Base-by-base conservation (phyloP, 2,113 vertebrate species). In the Leucopternis melanops region DNA sequence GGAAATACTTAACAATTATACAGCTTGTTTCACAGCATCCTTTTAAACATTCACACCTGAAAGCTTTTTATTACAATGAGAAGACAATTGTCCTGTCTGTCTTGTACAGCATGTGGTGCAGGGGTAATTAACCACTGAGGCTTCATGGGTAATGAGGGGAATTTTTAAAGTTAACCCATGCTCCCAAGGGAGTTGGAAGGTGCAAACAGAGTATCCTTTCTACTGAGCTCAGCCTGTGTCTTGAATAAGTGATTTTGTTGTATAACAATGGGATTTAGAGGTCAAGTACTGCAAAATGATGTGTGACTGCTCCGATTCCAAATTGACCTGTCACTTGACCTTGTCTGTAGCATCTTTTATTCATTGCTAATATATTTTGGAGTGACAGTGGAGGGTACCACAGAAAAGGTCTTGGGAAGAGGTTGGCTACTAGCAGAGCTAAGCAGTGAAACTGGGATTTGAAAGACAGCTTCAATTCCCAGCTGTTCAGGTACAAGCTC, bases 61-160 rank as follows among this genome's bases (percentile, higher is more conserved):
- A 71, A 95, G 65, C 79, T 74, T 91, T 94, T 92, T 93, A 77
- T 81, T 92, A 81, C 47, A 81, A 38, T 63, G 42, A 63, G 27
- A 92, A 89, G 73, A 55, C 22, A 58, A 58, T 38, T 84, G 50
- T 86, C n/a, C 19, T 11, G 2, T 14, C 40, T 7, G 1, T 15
- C 72, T 23, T 25, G 8, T 16, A 2, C 31, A 16, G 58, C 13
- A 0, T 31, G 20, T 10, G 2, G 17, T 7, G 3, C 8, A 3
- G 12, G 34, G 45, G 13, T 54, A 15, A 34, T 38, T 36, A 66
- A 36, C 34, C 42, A 13, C 44, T 6, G 38, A n/a, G 54, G 8
- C 29, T 59, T 32, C 10, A 0, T 2, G 34, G 50, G 7, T 29
- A 42, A 34, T 1, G 6, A 44, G 69, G 50, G 44, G 57, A 47